These are phyloP conservation scores for Pyrrhosoma nymphula DNA, from an alignment of 2,888 invertebrate genomes.

Conservation along the genomic window DNA sequence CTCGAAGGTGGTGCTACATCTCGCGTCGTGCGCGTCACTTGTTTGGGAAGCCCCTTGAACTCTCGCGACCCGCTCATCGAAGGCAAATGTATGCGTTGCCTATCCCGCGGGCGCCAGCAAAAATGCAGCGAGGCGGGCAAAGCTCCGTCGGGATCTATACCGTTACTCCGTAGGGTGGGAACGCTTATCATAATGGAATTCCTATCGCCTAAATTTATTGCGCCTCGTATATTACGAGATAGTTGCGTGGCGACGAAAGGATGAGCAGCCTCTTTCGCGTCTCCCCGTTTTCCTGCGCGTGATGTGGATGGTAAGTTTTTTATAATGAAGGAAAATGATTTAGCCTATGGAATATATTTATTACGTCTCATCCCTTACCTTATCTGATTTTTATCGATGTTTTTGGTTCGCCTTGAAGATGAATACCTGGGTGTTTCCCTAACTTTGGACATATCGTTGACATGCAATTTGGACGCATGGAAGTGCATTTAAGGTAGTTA, in stretches of 20 bases:
- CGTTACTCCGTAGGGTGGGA: conserved; percentile 4
- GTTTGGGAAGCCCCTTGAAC: conserved; percentile 25
- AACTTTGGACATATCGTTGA: no score
- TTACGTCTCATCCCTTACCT: background rate
- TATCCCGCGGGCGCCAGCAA: conserved; percentile 16
- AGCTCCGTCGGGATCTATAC: background rate
- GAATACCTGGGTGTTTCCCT: no score
- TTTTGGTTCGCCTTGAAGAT: no score
- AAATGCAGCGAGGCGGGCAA: conserved; percentile 34
- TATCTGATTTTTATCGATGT: no score
- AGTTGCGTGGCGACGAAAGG: background rate
- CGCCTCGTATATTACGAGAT: background rate
- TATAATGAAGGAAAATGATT: background rate
- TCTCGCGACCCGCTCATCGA: background rate
- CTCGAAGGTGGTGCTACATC: background rate
- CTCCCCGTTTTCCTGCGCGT: background rate
- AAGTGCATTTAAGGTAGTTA: no score
- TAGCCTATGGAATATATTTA: background rate
- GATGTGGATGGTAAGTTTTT: background rate
- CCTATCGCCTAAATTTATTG: conserved; percentile 35
- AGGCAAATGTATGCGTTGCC: conserved; percentile 37
- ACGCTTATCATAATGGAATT: conserved; percentile 5
- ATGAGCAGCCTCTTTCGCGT: background rate
- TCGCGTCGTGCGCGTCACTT: background rate
- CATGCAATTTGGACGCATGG: no score